Percentiles rank a stretch among this genome's conserved stretches.
Evolutionary conservation across 2,888 invertebrate genomes (phyloP).

Genomic region (Falcaria lacertinaria): DNA sequence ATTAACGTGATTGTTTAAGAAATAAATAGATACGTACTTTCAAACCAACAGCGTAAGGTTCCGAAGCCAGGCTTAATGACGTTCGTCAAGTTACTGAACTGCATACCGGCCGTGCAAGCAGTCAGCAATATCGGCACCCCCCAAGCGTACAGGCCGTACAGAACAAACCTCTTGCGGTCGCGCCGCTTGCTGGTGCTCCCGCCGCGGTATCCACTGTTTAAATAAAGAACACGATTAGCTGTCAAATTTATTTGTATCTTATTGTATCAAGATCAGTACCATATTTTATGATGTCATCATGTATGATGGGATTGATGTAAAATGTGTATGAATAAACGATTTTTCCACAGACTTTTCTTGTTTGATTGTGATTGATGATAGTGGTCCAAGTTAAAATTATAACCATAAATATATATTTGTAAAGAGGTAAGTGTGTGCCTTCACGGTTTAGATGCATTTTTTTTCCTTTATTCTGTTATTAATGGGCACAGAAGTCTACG

Average conservation of each 20-base stretch:
- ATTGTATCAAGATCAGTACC: slow-evolving; percentile 11
- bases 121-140: slow-evolving; percentile 80
- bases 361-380: too few species aligned
- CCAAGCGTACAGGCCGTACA: slow-evolving; percentile 85
- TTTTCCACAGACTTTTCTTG: too few species aligned
- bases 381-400: too few species aligned
- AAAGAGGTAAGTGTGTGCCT: too few species aligned
- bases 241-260: slow-evolving; percentile 2
- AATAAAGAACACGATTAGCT: slow-evolving; percentile 4
- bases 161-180: slow-evolving; percentile 79
- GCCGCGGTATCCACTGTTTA: slow-evolving; percentile 74
- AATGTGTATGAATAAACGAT: too few species aligned
- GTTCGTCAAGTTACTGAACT: slow-evolving; percentile 62
- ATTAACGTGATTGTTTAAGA: neutral
- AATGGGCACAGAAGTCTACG: too few species aligned
- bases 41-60: slow-evolving; percentile 78
- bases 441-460: too few species aligned
- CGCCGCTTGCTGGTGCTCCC: slow-evolving; percentile 65
- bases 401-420: too few species aligned
- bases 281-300: too few species aligned
- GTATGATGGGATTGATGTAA: too few species aligned
- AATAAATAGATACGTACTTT: slow-evolving; percentile 52
- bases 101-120: slow-evolving; percentile 72
- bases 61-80: slow-evolving; percentile 80
- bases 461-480: too few species aligned